A percentile compares a stretch with the other conserved stretches of the same genome.
Evolutionary conservation across 2,113 vertebrate genomes (phyloP).

Genomic region (Chaetorhynchus papuensis): DNA sequence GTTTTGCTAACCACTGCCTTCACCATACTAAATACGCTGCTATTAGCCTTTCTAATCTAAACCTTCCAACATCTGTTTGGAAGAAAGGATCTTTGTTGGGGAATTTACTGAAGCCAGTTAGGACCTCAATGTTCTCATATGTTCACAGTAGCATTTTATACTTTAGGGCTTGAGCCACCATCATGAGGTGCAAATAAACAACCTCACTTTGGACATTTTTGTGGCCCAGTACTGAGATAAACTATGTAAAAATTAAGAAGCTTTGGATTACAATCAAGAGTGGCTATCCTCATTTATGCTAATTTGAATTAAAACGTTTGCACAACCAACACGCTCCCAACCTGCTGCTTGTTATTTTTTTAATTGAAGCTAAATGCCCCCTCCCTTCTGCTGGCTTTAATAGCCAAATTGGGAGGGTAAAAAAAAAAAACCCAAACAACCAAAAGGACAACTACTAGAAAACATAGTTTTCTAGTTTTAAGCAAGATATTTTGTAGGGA

Average conservation of each 20-base stretch:
- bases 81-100: not conserved
- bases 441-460: not conserved
- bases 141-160: not conserved
- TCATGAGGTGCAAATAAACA: not conserved
- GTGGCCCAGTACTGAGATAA: not conserved
- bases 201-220: not conserved
- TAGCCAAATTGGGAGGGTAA: not conserved
- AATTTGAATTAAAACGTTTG: not conserved
- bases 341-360: not conserved
- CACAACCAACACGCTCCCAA: not conserved
- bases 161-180: not conserved
- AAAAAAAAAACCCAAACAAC: not conserved
- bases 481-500: not conserved
- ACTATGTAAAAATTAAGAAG: not conserved
- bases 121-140: accelerated
- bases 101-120: not conserved
- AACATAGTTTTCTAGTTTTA: not conserved
- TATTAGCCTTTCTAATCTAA: not conserved
- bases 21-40: not conserved
- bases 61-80: accelerated
- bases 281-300: not conserved
- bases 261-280: not conserved
- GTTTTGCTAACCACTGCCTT: not conserved
- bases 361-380: not conserved
- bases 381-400: not conserved